Base-by-base conservation (phyloP, 2,113 vertebrate species). In the Python bivittatus region DNA sequence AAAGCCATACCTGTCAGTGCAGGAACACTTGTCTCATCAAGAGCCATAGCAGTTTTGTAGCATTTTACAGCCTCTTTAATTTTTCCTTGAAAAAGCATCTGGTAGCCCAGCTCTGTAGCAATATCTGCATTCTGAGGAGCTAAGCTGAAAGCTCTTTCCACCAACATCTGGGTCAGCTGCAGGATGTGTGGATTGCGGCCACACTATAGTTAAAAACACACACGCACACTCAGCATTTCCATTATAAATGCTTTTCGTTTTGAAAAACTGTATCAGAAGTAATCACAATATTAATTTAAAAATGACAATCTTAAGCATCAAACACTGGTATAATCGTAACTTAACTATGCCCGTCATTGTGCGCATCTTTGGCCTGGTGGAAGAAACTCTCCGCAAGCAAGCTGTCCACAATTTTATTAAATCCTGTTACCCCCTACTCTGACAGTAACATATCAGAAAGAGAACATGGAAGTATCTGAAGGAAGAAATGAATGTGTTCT, bases 31-130 rank as follows among this genome's bases (percentile, higher is more conserved):
- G 98, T 98, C 95, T 99, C 98, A 94, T 99, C 98, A 91, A 99
- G 97, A 10, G 96, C 97, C 98, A 99, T 99, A 89, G 99, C 99
- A 0, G 97, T 98, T 95, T 98, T 98, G 97, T 99, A 99, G 98
- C 98, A 99, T 95, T 98, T 99, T 86, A 97, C 93, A 72, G 99
- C 98, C 91, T 99, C 99, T 93, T 98, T 99, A 64, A 97, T 94
- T 93, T 97, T 98, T 29, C 98, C 98, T 96, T 98, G 98, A 92
- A 99, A 98, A 93, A 99, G 97, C 98, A 99, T 98, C 96, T 99
- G 99, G 95, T 99, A 99, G 93, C 99, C 99, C 94, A 99, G 97
- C 96, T 99, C 99, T 61, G 98, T 98, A 95, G 99, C 99, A 95
- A 99, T 97, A 94, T 99, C 98, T 13, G 99, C 97, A 94, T 98